These are phyloP conservation scores for Oryzias melastigma DNA, from an alignment of 2,113 vertebrate species.

Conservation along the genomic window DNA sequence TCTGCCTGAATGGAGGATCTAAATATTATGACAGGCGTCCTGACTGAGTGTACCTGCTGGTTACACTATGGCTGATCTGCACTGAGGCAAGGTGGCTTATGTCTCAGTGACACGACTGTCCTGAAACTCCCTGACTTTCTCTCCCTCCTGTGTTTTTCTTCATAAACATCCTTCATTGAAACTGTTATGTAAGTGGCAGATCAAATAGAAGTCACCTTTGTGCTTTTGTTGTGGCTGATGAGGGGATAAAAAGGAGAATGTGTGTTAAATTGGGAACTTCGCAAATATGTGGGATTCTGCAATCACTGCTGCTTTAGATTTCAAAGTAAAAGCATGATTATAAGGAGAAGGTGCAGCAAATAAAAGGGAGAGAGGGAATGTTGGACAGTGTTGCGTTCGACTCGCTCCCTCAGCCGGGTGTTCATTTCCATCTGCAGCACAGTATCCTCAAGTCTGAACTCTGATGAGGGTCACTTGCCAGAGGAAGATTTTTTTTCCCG, in stretches of 20 bases:
- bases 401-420: constrained; percentile 55
- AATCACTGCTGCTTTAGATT: not conserved
- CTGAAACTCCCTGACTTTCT: constrained; percentile 36
- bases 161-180: constrained; percentile 24
- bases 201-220: constrained; percentile 22
- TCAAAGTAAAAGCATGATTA: constrained; percentile 3
- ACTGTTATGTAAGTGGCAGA: constrained; percentile 42
- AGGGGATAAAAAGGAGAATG: not conserved
- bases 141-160: constrained; percentile 29
- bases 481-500: constrained; percentile 54
- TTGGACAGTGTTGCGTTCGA: constrained; percentile 47
- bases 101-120: constrained; percentile 57
- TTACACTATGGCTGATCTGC: constrained; percentile 64
- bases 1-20: constrained; percentile 57
- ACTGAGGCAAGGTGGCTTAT: constrained; percentile 58
- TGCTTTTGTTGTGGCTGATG: constrained; percentile 2
- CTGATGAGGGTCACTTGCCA: constrained; percentile 67
- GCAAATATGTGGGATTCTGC: constrained; percentile 1
- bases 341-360: constrained; percentile 7
- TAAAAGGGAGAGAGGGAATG: constrained; percentile 28
- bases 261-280: constrained; percentile 6
- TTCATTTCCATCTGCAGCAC: constrained; percentile 57
- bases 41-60: constrained; percentile 71
- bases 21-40: constrained; percentile 80
- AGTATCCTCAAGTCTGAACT: constrained; percentile 68